These are phyloP conservation scores for Epinotia bilunana DNA, from an alignment of 2,888 invertebrate genomes.

Conservation along the genomic window DNA sequence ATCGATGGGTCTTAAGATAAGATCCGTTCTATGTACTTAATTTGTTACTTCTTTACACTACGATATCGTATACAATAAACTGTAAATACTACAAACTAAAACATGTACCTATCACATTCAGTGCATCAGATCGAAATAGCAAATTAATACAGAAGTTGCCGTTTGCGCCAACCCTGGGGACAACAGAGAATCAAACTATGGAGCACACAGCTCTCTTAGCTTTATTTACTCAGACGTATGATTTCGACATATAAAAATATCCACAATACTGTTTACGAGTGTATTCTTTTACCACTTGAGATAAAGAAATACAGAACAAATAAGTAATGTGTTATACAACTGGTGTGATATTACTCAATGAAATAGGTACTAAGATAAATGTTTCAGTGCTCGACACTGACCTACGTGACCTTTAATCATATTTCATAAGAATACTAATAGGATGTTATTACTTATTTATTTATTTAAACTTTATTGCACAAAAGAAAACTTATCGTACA, in stretches of 20 bases:
- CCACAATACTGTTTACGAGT: slow-evolving; percentile 39
- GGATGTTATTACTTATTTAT: no score
- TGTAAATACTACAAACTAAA: background rate
- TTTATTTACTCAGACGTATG: slow-evolving; percentile 42
- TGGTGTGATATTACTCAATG: slow-evolving; percentile 12
- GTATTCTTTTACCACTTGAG: slow-evolving; percentile 31
- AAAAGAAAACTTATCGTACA: no score
- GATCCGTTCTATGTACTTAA: background rate
- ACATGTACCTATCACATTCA: slow-evolving; percentile 38
- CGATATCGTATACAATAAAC: background rate
- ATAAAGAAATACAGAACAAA: slow-evolving; percentile 26
- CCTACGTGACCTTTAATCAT: no score
- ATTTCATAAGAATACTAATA: no score
- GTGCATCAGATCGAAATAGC: slow-evolving; percentile 40
- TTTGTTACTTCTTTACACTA: background rate
- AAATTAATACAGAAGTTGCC: slow-evolving; percentile 40
- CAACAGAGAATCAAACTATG: slow-evolving; percentile 42
- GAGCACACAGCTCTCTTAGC: slow-evolving; percentile 18
- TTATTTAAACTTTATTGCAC: no score
- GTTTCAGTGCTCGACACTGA: no score
- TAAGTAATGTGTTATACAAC: slow-evolving; percentile 15
- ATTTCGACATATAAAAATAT: slow-evolving; percentile 42
- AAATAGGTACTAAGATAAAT: background rate
- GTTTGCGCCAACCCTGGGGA: slow-evolving; percentile 39
- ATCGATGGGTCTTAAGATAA: no score